Conservation (phyloP, 2,797 vertebrate genomes). For the Crenichthys baileyi region DNA sequence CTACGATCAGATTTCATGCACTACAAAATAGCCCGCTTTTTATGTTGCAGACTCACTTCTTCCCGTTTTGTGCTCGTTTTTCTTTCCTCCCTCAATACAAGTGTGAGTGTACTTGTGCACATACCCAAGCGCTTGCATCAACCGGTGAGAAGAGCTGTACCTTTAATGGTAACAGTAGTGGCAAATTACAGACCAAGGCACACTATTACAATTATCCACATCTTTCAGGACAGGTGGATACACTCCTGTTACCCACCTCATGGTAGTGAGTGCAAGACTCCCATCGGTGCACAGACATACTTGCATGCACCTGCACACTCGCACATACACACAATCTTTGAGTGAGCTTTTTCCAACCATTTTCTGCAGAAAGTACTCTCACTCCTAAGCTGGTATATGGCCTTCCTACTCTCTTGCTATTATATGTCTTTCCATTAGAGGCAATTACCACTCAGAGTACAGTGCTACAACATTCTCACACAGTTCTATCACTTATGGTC, state of each 20-base stretch:
- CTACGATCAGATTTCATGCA: constrained; percentile 5
- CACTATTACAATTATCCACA: constrained; percentile 40
- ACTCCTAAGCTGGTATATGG: constrained; percentile 67
- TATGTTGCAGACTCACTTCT: constrained; percentile 9
- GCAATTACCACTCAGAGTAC: constrained; percentile 67
- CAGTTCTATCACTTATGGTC: constrained; percentile 63
- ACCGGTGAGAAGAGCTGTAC: constrained; percentile 24
- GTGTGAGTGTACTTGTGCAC: constrained; percentile 25
- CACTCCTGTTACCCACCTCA: constrained; percentile 60
- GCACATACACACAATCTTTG: constrained; percentile 14
- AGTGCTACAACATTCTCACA: constrained; percentile 56
- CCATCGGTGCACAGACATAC: constrained; percentile 6
- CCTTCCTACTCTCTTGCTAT: constrained; percentile 73
- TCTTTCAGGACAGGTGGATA: constrained; percentile 56
- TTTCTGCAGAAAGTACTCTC: constrained; percentile 71
- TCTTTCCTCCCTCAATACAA: constrained; percentile 19
- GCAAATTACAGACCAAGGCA: constrained; percentile 65
- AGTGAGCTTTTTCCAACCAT: constrained; percentile 62
- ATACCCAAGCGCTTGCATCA: constrained; percentile 25
- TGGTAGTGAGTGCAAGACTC: constrained; percentile 24
- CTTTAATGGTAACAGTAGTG: constrained; percentile 55
- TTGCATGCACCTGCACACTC: constrained; percentile 8
- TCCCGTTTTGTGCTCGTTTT: constrained; percentile 18
- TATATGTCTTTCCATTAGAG: constrained; percentile 75
- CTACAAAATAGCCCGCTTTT: neutral